These are phyloP conservation scores for Anableps anableps DNA, from an alignment of 2,797 vertebrate genomes.

Conservation along the genomic window DNA sequence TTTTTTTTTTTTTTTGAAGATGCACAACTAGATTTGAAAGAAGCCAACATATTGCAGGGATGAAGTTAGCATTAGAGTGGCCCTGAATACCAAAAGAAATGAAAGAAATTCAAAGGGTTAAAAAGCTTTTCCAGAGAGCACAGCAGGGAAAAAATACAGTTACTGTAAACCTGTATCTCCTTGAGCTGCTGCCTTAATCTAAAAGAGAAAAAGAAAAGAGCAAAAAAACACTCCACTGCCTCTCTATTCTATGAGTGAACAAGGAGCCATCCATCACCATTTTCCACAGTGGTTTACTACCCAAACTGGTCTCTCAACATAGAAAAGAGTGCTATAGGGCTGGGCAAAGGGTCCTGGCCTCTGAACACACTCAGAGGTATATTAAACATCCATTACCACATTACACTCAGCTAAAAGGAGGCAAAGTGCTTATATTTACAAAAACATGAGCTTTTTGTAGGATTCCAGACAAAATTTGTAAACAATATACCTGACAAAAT, in stretches of 20 bases:
- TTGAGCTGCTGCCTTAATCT: conserved; percentile 56
- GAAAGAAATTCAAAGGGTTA: conserved; percentile 39
- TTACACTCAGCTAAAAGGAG: conserved; percentile 23
- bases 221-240: conserved; percentile 40
- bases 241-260: conserved; percentile 61
- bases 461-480: not conserved
- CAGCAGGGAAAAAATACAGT: conserved; percentile 43
- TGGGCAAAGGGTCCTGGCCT: conserved; percentile 41
- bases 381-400: conserved; percentile 46
- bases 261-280: conserved; percentile 71
- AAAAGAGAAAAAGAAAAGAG: conserved; percentile 23
- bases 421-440: conserved; percentile 14
- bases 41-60: conserved; percentile 3
- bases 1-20: conserved; percentile 39
- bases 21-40: conserved; percentile 11
- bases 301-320: conserved; percentile 65
- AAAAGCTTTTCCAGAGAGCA: conserved; percentile 40
- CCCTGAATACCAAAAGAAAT: conserved; percentile 21
- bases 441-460: not conserved
- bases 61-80: conserved; percentile 26
- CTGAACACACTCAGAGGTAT: conserved; percentile 37
- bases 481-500: not conserved
- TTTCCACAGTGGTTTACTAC: conserved; percentile 68
- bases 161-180: conserved; percentile 59
- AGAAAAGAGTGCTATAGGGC: conserved; percentile 56